Base-by-base conservation (phyloP, 2,113 vertebrate species). In the Eurypyga helias region DNA sequence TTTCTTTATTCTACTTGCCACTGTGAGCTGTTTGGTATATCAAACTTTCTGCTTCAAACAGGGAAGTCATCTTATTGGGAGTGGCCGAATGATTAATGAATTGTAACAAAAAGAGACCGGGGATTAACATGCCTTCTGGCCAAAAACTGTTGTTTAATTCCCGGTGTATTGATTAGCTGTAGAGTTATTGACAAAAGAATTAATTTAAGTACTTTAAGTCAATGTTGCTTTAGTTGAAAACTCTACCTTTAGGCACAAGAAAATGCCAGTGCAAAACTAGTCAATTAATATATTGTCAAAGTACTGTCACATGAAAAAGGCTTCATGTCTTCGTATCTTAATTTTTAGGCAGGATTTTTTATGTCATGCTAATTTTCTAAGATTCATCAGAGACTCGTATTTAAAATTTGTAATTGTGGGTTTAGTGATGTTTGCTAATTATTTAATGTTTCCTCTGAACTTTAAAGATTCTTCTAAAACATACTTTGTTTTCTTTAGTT, bases 91-190 rank as follows among this genome's bases (percentile, higher is more conserved):
- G 94, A 98, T 98, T 97, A 98, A 98, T 97, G 94, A 98, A 93
- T 96, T 95, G 79, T 89, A 97, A 97, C 92, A 97, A 97, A 98
- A 97, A 95, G 91, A 93, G 94, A 96, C 28, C 1, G 11, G 29
- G 88, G 89, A 98, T 98, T 99, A 98, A 89, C 88, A 73, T 98
- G 97, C 96, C 97, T 96, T 96, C 95, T 97, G 97, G 97, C 96
- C 94, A 97, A 98, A 98, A 98, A 79, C 83, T 94, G 90, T 94
- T 96, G 75, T 93, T 97, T 99, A 97, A 98, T 98, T 98, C 97
- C 94, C 97, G 89, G 81, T 96, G 45, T 98, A 99, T 99, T 98
- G 99, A 99, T 99, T 98, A 98, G 87, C 97, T 98, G 98, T 98
- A 98, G 96, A 94, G 93, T 93, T 98, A 98, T 98, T 98, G 98